These are phyloP conservation scores for Drosophila rufa DNA, from an alignment of 1,140 invertebrate species.

Conservation along the genomic window DNA sequence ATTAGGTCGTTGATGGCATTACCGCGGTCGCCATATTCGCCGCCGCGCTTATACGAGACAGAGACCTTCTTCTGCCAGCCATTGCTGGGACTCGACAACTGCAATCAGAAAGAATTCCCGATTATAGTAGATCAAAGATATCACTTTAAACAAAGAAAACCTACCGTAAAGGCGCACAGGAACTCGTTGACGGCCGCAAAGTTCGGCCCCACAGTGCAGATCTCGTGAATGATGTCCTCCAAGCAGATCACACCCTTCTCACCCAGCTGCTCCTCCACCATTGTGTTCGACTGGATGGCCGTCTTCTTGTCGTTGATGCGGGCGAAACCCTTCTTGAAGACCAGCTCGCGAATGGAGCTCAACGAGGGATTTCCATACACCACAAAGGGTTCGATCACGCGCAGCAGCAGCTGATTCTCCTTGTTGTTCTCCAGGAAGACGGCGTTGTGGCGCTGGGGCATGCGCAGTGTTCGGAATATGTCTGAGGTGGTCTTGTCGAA, in stretches of 20 bases:
- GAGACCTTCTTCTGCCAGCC: conserved; percentile 83
- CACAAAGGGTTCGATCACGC: conserved; percentile 83
- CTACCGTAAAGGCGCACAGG: conserved; percentile 72
- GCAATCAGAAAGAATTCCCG: conserved; percentile 1
- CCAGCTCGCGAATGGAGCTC: conserved; percentile 73
- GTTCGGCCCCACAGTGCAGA: conserved; percentile 81
- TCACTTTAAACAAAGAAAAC: not conserved
- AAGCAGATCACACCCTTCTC: conserved; percentile 80
- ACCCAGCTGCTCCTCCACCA: conserved; percentile 79
- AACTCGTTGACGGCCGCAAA: conserved; percentile 70
- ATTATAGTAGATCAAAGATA: not conserved
- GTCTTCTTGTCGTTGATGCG: conserved; percentile 74
- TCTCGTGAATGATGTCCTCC: conserved; percentile 85
- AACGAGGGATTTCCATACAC: conserved; percentile 77
- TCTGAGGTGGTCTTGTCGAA: conserved; percentile 77
- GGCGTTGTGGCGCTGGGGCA: conserved; percentile 68
- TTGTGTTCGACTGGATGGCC: conserved; percentile 79
- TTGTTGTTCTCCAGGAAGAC: conserved; percentile 79
- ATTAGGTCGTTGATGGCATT: conserved; percentile 76
- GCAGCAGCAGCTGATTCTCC: conserved; percentile 77
- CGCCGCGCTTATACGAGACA: conserved; percentile 74
- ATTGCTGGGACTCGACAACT: conserved; percentile 80
- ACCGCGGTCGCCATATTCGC: conserved; percentile 81
- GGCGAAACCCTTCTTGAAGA: conserved; percentile 84
- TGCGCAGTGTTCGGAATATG: conserved; percentile 66